These are phyloP conservation scores for Sminthurides aquaticus DNA, from an alignment of 2,888 invertebrate genomes.

Conservation along the genomic window DNA sequence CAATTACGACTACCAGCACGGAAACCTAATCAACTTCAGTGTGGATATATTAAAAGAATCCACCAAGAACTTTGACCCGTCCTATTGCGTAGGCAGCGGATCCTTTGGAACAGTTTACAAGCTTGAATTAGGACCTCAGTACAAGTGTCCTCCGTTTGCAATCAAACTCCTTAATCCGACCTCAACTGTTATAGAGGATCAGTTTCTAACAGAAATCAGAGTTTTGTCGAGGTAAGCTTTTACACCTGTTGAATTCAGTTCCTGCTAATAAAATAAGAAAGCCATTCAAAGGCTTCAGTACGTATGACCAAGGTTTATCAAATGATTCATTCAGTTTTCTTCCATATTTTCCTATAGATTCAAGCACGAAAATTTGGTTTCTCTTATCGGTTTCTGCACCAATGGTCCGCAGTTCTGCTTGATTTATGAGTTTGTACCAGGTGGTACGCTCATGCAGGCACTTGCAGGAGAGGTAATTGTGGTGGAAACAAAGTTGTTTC, in stretches of 20 bases:
- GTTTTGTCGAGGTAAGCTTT: conserved; percentile 28
- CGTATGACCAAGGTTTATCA: not conserved
- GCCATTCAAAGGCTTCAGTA: not conserved
- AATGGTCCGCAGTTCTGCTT: conserved; percentile 64
- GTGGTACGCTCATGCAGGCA: conserved; percentile 64
- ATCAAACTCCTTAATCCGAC: conserved; percentile 38
- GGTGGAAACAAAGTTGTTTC: not conserved
- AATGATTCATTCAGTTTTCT: too few relatives aligned
- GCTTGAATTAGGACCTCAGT: conserved; percentile 28
- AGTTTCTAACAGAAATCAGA: conserved; percentile 45
- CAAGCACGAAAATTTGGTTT: conserved; percentile 65
- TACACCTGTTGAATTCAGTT: too few relatives aligned
- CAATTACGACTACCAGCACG: conserved; percentile 36
- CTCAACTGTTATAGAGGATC: conserved; percentile 35
- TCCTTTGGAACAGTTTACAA: conserved; percentile 41
- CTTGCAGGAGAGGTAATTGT: conserved; percentile 50
- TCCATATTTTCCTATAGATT: conserved; percentile 50
- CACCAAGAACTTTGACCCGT: conserved; percentile 33
- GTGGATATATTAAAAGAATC: conserved; percentile 30
- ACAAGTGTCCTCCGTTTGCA: conserved; percentile 25
- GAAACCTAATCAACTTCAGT: conserved; percentile 36
- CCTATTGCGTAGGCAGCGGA: conserved; percentile 33
- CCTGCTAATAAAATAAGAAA: not conserved
- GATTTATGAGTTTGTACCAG: conserved; percentile 66
- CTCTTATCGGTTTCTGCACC: conserved; percentile 64